Conservation (phyloP, 2,797 vertebrate species). For the Poeciliopsis gracilis region DNA sequence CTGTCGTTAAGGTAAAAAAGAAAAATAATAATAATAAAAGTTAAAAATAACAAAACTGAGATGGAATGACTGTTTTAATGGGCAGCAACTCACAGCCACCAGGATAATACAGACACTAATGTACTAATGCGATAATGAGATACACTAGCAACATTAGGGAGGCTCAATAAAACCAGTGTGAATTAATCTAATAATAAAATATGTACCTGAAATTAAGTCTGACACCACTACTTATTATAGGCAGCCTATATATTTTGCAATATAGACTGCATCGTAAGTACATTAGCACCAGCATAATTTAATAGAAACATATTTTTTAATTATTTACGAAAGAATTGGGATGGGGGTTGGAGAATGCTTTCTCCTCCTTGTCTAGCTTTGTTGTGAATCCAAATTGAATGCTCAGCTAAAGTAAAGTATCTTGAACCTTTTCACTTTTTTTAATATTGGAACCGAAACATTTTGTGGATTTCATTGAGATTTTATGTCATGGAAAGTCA, state of each 20-base stretch:
- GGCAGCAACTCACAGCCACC: slow-evolving; percentile 74
- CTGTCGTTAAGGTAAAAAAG: slow-evolving; percentile 77
- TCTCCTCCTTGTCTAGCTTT: neutral
- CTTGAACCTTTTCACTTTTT: neutral
- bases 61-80: slow-evolving; percentile 80
- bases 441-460: neutral
- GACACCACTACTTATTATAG: slow-evolving; percentile 38
- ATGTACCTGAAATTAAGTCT: slow-evolving; percentile 59
- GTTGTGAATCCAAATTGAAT: neutral
- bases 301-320: slow-evolving; percentile 14
- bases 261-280: slow-evolving; percentile 23
- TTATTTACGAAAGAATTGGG: slow-evolving; percentile 22
- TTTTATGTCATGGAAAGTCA: neutral
- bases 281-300: slow-evolving; percentile 32
- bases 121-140: slow-evolving; percentile 78
- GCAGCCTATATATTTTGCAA: slow-evolving; percentile 12
- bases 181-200: slow-evolving; percentile 72
- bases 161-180: slow-evolving; percentile 62
- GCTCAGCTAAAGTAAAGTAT: neutral
- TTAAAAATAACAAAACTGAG: slow-evolving; percentile 51
- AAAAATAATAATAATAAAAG: slow-evolving; percentile 29
- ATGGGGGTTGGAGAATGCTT: slow-evolving; percentile 6
- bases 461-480: neutral
- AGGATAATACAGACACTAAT: slow-evolving; percentile 76
- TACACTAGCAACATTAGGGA: slow-evolving; percentile 67